phyloP scores from a whole-genome alignment of 2,888 invertebrate species.

The Pammene fasciana region DNA sequence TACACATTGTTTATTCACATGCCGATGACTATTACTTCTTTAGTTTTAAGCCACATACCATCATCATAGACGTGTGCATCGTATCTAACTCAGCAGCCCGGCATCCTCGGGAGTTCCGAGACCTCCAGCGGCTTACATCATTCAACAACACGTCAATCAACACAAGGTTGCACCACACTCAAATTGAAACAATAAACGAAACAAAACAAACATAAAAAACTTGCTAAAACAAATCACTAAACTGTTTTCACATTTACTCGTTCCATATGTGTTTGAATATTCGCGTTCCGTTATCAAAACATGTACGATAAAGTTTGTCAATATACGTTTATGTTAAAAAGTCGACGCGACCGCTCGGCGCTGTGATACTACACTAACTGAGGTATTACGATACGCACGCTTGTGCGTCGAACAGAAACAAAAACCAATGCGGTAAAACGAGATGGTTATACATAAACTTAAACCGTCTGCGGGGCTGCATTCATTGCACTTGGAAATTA shows the following conservation, averaged over 20 bases:
- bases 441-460: constrained; percentile 53
- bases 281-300: constrained; percentile 62
- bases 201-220: constrained; percentile 45
- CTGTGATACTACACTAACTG: constrained; percentile 65
- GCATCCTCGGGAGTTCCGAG: constrained; percentile 69
- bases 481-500: constrained; percentile 62
- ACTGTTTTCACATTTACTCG: constrained; percentile 40
- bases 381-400: constrained; percentile 30
- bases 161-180: constrained; percentile 75
- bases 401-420: constrained; percentile 50
- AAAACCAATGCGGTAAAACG: constrained; percentile 50
- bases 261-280: constrained; percentile 46
- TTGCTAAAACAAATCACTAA: constrained; percentile 41
- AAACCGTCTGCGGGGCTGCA: constrained; percentile 57
- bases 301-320: constrained; percentile 77
- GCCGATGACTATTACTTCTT: not conserved
- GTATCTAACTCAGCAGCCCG: constrained; percentile 55
- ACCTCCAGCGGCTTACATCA: constrained; percentile 72
- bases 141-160: constrained; percentile 74
- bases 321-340: constrained; percentile 66
- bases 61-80: constrained; percentile 81
- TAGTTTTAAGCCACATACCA: constrained; percentile 63
- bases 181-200: constrained; percentile 53
- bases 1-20: not conserved
- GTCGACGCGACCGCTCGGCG: constrained; percentile 52